phyloP scores from a whole-genome alignment of 2,113 vertebrate genomes.

The Macquaria ambigua region DNA sequence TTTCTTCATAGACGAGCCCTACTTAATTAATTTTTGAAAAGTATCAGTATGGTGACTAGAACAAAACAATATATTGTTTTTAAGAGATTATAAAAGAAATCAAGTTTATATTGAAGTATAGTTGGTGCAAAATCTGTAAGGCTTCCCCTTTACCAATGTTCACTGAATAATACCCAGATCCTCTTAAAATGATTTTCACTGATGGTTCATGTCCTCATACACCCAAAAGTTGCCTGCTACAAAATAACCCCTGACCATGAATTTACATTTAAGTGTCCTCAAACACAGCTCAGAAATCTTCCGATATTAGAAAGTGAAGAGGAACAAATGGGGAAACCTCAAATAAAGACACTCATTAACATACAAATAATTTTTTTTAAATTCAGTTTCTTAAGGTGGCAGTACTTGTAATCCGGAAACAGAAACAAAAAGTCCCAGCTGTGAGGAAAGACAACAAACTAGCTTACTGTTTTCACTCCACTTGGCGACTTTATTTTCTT shows the following conservation, averaged over 20 bases:
- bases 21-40: not conserved
- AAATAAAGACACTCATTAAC: not conserved
- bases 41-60: not conserved
- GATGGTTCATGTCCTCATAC: not conserved
- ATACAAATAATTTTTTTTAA: not conserved
- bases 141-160: not conserved
- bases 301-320: not conserved
- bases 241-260: not conserved
- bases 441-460: not conserved
- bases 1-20: not conserved
- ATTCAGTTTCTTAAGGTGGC: not conserved
- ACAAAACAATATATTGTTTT: not conserved
- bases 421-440: not conserved
- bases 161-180: not conserved
- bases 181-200: not conserved
- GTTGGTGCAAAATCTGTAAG: not conserved
- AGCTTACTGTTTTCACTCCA: not conserved
- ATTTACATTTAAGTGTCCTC: not conserved
- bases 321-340: not conserved
- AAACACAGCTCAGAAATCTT: not conserved
- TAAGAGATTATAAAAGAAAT: not conserved
- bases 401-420: not conserved
- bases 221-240: not conserved
- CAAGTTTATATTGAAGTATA: not conserved
- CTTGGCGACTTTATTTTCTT: not conserved